Conservation (phyloP, 2,113 vertebrate species). For the Microcebus jonahi region DNA sequence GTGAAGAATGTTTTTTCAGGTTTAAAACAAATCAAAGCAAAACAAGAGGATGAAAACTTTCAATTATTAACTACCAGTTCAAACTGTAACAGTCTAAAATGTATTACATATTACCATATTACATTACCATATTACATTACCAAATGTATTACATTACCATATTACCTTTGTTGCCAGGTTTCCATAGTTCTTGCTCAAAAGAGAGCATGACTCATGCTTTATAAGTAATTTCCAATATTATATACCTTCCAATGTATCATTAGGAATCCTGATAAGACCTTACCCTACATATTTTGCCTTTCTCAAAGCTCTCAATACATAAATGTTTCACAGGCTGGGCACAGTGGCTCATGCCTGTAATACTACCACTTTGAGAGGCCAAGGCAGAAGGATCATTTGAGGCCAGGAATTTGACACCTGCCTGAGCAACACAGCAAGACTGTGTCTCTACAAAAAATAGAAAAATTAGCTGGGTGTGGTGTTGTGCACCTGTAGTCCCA, state of each 20-base stretch:
- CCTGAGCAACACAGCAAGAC: no score
- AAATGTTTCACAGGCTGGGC: background rate
- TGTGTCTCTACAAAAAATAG: no score
- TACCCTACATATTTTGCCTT: background rate
- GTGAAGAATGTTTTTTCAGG: background rate
- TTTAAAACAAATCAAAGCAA: constrained; percentile 16
- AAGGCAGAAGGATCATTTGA: no score
- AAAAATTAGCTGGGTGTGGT: no score
- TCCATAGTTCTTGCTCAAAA: background rate
- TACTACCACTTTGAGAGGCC: no score
- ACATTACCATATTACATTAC: no score
- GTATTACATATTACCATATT: background rate
- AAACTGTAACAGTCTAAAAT: constrained; percentile 6
- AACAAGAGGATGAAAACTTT: constrained; percentile 38
- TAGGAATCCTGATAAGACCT: background rate
- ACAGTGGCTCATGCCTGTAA: no score
- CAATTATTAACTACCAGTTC: constrained; percentile 44
- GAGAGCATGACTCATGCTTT: background rate
- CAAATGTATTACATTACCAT: no score
- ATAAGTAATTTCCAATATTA: background rate
- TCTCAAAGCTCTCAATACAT: background rate
- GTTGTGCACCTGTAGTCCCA: no score
- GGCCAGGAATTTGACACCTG: no score
- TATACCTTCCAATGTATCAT: background rate
- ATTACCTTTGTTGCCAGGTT: background rate